A percentile compares a stretch with the other conserved stretches of the same genome.
phyloP scores from a whole-genome alignment of 1,140 invertebrate species.

The Proctacanthus coquilletti region DNA sequence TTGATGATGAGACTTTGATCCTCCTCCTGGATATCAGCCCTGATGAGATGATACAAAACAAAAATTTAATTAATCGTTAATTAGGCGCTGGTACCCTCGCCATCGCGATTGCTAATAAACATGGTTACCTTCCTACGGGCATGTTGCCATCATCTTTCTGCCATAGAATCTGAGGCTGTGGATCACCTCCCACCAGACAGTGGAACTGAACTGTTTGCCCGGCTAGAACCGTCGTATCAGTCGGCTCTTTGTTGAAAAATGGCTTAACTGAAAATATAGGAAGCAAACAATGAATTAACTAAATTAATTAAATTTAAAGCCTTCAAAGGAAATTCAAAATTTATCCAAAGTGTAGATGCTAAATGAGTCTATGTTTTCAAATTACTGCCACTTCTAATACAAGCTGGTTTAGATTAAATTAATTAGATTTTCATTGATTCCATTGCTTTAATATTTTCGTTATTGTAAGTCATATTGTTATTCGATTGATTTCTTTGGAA shows the following conservation, averaged over 20 bases:
- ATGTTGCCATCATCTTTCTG: conserved; percentile 72
- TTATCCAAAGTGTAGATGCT: too few relatives aligned
- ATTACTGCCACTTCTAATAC: too few relatives aligned
- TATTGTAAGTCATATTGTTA: too few relatives aligned
- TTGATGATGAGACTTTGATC: conserved; percentile 62
- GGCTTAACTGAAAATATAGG: conserved; percentile 77
- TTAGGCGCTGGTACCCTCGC: background rate
- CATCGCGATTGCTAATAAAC: background rate
- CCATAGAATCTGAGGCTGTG: conserved; percentile 78
- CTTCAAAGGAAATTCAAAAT: too few relatives aligned
- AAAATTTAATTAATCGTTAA: background rate
- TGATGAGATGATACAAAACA: conserved; percentile 8
- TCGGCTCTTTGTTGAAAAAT: conserved; percentile 68
- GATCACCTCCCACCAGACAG: conserved; percentile 80
- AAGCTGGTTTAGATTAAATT: too few relatives aligned
- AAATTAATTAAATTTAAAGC: too few relatives aligned
- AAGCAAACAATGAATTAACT: too few relatives aligned
- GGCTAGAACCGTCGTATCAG: conserved; percentile 64
- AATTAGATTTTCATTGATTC: too few relatives aligned
- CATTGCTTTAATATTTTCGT: too few relatives aligned
- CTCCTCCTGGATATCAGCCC: conserved; percentile 50
- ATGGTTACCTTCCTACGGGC: conserved; percentile 38
- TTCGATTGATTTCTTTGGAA: too few relatives aligned
- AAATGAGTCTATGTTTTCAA: too few relatives aligned
- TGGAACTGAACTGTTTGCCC: conserved; percentile 72